Conservation (phyloP, 1,140 invertebrate genomes). For the Papilio polytes region DNA sequence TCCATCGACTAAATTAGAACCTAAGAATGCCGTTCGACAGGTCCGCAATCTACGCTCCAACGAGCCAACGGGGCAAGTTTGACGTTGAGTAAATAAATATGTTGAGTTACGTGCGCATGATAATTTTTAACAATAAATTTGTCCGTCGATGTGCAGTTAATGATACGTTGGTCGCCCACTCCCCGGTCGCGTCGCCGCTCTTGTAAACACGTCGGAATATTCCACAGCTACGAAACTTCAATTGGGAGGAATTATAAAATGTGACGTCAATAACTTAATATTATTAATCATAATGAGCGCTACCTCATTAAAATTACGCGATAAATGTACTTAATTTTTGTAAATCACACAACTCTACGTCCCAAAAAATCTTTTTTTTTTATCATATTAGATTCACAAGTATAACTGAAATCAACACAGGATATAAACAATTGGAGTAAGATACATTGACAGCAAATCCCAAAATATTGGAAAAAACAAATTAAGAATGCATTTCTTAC, state of each 20-base stretch:
- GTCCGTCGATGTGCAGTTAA: constrained; percentile 30
- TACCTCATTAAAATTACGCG: not conserved
- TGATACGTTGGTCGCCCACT: constrained; percentile 28
- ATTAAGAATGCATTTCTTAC: too few species aligned
- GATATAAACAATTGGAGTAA: too few species aligned
- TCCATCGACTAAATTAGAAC: constrained; percentile 17
- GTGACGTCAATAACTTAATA: not conserved
- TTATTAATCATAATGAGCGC: not conserved
- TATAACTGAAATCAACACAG: too few species aligned
- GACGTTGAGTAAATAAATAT: constrained; percentile 32
- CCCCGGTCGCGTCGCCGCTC: not conserved
- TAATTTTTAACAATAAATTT: constrained; percentile 37
- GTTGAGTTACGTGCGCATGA: constrained; percentile 22
- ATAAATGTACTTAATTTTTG: not conserved
- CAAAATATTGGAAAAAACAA: too few species aligned
- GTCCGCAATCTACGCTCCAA: constrained; percentile 10
- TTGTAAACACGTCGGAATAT: constrained; percentile 14
- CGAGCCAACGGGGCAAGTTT: constrained; percentile 5
- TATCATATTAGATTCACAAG: not conserved
- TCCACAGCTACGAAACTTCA: not conserved
- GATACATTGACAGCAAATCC: too few species aligned
- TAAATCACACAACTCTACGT: too few species aligned
- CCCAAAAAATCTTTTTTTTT: too few species aligned
- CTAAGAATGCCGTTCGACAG: constrained; percentile 4
- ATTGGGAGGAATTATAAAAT: not conserved